Evolutionary conservation across 2,888 invertebrate genomes (phyloP), one percentile per base, ranked within the genome.

Genomic region (Pterostichus madidus): DNA sequence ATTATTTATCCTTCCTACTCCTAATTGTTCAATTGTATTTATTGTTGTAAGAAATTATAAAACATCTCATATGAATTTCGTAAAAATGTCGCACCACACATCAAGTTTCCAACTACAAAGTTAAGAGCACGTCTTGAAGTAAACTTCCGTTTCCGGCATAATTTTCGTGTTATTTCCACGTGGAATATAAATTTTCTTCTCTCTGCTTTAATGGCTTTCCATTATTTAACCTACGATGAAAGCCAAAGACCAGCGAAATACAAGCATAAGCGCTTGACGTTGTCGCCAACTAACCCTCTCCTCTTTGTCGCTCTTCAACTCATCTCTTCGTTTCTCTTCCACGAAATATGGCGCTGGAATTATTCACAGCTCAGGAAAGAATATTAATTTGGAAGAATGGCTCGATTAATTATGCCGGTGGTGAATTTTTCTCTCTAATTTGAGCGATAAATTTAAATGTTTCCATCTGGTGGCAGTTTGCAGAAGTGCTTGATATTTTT

Each of bases 131-230:
- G 17, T 71, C 68, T 71, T 71, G 68, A 44, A 71, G 68, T 71
- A 44, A 71, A 71, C 68, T 71, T 71, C 68, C 68, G 68, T 71
- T 71, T 71, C 68, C 68, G 68, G 68, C 7, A 71, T 77, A 77
- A 77, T 59, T 77, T 77, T 39, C 77, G 44, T 77, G 77, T 56
- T 56, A 77, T 77, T 56, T 77, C 56, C 59, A 77, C 77, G 59
- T 77, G 77, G 77, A 56, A 77, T 77, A 77, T 77, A 59, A 77
- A 77, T 77, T 77, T 56, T 77, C 76, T 59, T 59, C 77, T 52
- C 77, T 52, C 59, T 59, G 46, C 52, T 76, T 52, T 77, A 77
- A 77, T 59, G 7, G 77, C 59, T 59, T 77, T 77, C 77, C 77
- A 56, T 77, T 77, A 77, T 77, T 77, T 77, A 77, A 77, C 31